Percentiles rank a stretch among this genome's conserved stretches.
Conservation (phyloP, 2,797 vertebrate species). For the Chiloscyllium punctatum region DNA sequence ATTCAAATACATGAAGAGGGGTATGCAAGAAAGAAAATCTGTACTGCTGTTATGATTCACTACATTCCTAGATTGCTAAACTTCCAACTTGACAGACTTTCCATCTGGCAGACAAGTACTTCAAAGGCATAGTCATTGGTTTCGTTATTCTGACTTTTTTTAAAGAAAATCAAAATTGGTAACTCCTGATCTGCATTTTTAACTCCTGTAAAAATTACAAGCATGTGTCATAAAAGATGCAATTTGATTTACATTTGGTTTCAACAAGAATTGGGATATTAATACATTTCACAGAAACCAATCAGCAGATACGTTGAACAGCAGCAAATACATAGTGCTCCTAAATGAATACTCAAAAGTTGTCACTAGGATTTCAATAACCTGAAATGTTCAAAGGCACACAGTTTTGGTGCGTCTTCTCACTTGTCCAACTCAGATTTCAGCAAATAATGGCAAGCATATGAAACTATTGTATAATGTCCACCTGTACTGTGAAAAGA, state of each 20-base stretch:
- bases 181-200: background rate
- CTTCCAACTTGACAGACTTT: background rate
- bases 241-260: slow-evolving; percentile 25
- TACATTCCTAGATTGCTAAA: background rate
- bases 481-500: background rate
- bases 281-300: background rate
- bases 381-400: background rate
- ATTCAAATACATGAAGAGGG: background rate
- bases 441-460: background rate
- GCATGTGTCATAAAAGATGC: background rate
- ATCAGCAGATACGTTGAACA: background rate
- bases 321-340: slow-evolving; percentile 5
- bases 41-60: background rate
- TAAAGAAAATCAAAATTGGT: background rate
- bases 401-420: background rate
- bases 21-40: background rate
- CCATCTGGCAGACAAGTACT: background rate
- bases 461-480: background rate
- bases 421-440: background rate
- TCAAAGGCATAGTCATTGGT: background rate
- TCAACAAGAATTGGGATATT: background rate
- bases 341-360: background rate
- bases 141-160: background rate
- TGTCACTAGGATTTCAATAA: background rate
- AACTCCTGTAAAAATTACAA: slow-evolving; percentile 24